Base-by-base conservation (phyloP, 2,888 invertebrate genomes). In the Dasypogon diadema region DNA sequence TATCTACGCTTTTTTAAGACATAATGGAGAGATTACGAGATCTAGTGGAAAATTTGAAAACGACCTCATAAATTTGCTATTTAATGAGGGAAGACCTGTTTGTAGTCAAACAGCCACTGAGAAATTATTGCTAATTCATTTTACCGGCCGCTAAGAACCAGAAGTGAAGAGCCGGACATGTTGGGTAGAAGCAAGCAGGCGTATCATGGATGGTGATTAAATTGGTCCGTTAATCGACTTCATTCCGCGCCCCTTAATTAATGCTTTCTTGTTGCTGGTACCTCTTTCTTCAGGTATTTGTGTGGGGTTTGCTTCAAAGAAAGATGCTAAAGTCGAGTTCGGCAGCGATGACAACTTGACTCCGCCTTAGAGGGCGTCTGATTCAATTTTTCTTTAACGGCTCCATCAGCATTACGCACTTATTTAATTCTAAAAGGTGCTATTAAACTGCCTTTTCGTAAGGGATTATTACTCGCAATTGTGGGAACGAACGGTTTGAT, bases 231-330 rank as follows among this genome's bases (percentile, higher is more conserved):
- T 70, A 70, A 70, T 70, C 70, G 70, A 70, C 70, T 70, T 70
- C 70, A 70, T 70, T 54, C 70, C 70, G 70, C 70, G 70, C 70
- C 70, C 70, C 70, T 70, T 70, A 70, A 70, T 70, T 70, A 70
- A 70, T 70, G 70, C 70, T 37, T 18, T 54, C 70, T 70, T 34
- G 70, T 70, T 70, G 70, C 21, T 46, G 46, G 30, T 51, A 54
- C 54, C 54, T 70, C 70, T 54, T 70, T 68, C 65, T 70, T 70
- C 18, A 34, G 70, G 30, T 18, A 46, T 16, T 5, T 54, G 18
- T 30, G 30, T 14, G 24, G 26, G 30, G 26, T 14, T 30, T n/a
- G n/a, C 51, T n/a, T 8, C 51, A 34, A 21, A 30, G 21, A 21
- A 70, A 54, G 51, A 70, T 2, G 54, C 70, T 54, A 70, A 51